These are phyloP conservation scores for Chrosomus eos DNA, from an alignment of 2,797 vertebrate species.

Conservation along the genomic window DNA sequence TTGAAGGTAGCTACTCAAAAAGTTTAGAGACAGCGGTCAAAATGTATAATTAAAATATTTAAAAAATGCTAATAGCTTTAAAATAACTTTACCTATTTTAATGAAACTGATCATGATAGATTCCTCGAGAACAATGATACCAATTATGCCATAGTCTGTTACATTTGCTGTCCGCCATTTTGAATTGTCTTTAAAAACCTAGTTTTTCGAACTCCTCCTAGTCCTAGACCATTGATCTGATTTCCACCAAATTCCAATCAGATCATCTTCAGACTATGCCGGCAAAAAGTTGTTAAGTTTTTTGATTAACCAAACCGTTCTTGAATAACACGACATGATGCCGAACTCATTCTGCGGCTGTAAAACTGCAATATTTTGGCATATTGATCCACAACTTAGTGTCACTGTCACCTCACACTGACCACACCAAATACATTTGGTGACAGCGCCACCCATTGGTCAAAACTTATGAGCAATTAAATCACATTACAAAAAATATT, in stretches of 20 bases:
- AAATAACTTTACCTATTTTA: too few species aligned
- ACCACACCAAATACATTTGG: neutral
- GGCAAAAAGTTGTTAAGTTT: neutral
- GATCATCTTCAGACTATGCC: neutral
- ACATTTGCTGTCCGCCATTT: too few species aligned
- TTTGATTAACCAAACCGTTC: neutral
- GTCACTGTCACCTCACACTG: neutral
- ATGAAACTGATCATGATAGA: too few species aligned
- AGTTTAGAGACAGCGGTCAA: neutral
- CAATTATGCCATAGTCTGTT: too few species aligned
- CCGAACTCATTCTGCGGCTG: neutral
- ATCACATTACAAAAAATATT: neutral
- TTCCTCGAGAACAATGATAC: too few species aligned
- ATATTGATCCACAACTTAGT: neutral
- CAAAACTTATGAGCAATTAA: neutral
- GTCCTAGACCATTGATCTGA: too few species aligned
- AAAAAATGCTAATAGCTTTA: too few species aligned
- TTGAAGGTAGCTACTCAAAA: neutral
- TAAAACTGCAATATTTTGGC: neutral
- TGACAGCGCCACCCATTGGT: neutral
- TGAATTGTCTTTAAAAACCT: too few species aligned
- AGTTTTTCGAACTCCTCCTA: too few species aligned
- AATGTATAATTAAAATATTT: too few species aligned
- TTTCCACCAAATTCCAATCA: neutral
- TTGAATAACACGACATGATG: neutral